These are phyloP conservation scores for Drosophila peninsularis DNA, from an alignment of 2,888 invertebrate genomes.

Conservation along the genomic window DNA sequence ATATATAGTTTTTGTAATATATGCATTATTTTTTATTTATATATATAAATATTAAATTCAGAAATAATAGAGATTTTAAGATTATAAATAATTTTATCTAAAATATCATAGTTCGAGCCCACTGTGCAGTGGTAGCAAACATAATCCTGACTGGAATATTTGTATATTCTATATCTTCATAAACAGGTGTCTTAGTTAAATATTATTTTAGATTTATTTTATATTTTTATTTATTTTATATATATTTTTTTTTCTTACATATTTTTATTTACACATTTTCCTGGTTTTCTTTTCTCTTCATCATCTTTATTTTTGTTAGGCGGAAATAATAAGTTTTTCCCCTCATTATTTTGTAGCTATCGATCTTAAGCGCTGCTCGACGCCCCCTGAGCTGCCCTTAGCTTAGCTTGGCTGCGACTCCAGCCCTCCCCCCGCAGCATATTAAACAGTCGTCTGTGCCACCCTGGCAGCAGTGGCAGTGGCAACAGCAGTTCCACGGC, in stretches of 20 bases:
- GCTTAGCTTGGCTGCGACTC: neutral
- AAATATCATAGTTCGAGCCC: neutral
- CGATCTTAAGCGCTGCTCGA: conserved; percentile 39
- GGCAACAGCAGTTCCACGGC: conserved; percentile 14
- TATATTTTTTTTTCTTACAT: neutral
- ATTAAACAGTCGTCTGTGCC: conserved; percentile 32
- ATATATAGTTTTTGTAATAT: no score
- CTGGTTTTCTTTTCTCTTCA: neutral
- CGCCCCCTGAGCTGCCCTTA: neutral
- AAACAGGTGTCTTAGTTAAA: neutral
- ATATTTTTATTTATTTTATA: neutral
- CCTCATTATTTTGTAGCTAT: conserved; percentile 39
- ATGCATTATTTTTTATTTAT: no score
- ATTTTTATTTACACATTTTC: neutral
- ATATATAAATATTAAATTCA: no score
- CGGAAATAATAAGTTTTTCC: conserved; percentile 35
- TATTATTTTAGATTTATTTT: neutral
- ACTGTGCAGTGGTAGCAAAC: neutral
- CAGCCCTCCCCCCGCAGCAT: neutral
- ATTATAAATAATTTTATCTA: no score
- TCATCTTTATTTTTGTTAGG: conserved; percentile 1
- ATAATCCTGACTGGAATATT: neutral
- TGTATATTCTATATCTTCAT: neutral
- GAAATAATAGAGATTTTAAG: no score
- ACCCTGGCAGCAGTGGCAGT: conserved; percentile 28